phyloP scores from a whole-genome alignment of 1,140 invertebrate genomes.

The Augochlora pura region DNA sequence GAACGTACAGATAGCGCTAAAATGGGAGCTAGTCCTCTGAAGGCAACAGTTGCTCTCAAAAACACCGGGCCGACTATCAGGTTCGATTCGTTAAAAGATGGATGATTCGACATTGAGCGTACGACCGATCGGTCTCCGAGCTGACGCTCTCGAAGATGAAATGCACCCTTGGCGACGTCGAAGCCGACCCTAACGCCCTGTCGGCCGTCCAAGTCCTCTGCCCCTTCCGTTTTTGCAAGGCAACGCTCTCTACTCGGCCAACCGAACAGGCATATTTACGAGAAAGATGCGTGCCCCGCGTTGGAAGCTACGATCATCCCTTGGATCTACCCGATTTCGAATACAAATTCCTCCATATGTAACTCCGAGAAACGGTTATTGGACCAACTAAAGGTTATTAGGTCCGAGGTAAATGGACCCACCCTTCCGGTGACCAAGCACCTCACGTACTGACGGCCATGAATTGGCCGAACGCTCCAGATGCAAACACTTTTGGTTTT shows the following conservation, averaged over 20 bases:
- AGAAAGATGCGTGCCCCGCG: slow-evolving; percentile 68
- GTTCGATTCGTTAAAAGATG: slow-evolving; percentile 77
- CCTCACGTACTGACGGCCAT: slow-evolving; percentile 27
- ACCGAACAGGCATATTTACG: slow-evolving; percentile 72
- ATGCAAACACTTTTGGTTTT: slow-evolving; percentile 1
- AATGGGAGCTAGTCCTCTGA: not conserved
- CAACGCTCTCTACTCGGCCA: slow-evolving; percentile 56
- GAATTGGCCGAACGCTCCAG: slow-evolving; percentile 24
- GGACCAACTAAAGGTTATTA: slow-evolving; percentile 61
- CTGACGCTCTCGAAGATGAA: slow-evolving; percentile 79
- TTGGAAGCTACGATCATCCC: slow-evolving; percentile 43
- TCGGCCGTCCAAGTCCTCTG: not conserved
- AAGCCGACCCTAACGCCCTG: slow-evolving; percentile 57
- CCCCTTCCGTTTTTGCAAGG: slow-evolving; percentile 50
- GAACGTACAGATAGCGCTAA: slow-evolving; percentile 4
- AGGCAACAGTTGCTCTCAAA: slow-evolving; percentile 55
- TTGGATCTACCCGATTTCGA: slow-evolving; percentile 60
- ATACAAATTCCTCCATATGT: slow-evolving; percentile 74
- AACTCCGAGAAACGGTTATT: slow-evolving; percentile 61
- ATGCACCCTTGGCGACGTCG: slow-evolving; percentile 76
- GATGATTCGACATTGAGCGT: slow-evolving; percentile 72
- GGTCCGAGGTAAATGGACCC: slow-evolving; percentile 46
- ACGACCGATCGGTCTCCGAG: slow-evolving; percentile 76
- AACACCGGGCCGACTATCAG: slow-evolving; percentile 43
- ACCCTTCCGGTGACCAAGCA: slow-evolving; percentile 42